Conservation (phyloP, 37 sponge, comb jelly and placozoan species). For the Oscarella lobularis region DNA sequence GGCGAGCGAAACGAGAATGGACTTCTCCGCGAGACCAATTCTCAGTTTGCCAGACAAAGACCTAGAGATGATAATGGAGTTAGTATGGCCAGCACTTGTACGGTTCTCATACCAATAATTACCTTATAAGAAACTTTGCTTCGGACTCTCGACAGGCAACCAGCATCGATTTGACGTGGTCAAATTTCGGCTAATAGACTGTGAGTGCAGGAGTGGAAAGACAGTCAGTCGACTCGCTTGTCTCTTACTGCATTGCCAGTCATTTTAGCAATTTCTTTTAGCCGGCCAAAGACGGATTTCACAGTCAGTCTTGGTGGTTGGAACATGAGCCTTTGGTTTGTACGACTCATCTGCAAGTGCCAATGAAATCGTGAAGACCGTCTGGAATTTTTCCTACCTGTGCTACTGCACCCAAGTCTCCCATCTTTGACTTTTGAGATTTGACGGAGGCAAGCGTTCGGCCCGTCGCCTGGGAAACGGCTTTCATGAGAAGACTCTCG, state of each 20-base stretch:
- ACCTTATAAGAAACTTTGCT: conserved; percentile 80
- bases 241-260: conserved; percentile 62
- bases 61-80: conserved; percentile 11
- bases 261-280: conserved; percentile 78
- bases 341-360: conserved; percentile 48
- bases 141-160: conserved; percentile 76
- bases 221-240: no score
- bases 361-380: background rate
- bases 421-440: conserved; percentile 51
- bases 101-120: background rate
- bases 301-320: conserved; percentile 77
- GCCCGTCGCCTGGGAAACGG: conserved; percentile 72
- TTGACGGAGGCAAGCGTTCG: conserved; percentile 65
- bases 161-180: conserved; percentile 73
- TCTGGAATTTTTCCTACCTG: conserved; percentile 32
- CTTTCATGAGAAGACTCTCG: conserved; percentile 70
- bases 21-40: conserved; percentile 94
- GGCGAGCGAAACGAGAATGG: conserved; percentile 79
- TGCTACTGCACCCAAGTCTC: conserved; percentile 90
- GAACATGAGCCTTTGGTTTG: conserved; percentile 91
- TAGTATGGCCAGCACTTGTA: background rate
- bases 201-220: no score
- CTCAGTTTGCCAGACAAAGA: conserved; percentile 90
- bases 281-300: conserved; percentile 44
- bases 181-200: conserved; percentile 44